Base-by-base conservation (phyloP, 2,888 invertebrate species). In the Esperia sulphurella region DNA sequence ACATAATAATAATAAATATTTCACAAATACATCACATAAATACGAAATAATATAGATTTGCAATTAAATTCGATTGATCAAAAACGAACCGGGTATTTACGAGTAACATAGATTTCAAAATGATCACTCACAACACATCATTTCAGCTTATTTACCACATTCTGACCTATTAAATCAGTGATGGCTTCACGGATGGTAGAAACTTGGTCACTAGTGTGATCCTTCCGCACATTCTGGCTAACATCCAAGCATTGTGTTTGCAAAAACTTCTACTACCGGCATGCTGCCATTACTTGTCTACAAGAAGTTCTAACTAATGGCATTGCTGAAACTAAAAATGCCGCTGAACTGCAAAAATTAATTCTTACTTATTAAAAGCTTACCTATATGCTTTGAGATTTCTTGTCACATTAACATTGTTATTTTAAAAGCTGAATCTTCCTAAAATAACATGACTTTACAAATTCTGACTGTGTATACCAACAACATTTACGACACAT, bases 201-300 rank as follows among this genome's bases (percentile, higher is more conserved):
- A 38, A 45, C 38, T 45, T 39, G 49, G 45, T 41, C 41, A 43
- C 43, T 42, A 39, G 51, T 50, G 50, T 52, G 48, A 49, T 46
- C 53, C 50, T 52, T 48, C 47, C 47, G 35, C 45, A 48, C 50
- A 45, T 53, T 50, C 61, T 73, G 75, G 74, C 75, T 52, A 39
- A 50, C 58, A 60, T 70, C 73, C 75, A 74, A 68, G 60, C 68
- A 57, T 65, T 71, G 71, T 71, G 72, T 71, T 72, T 72, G 65
- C 65, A 58, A 59, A 51, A 68, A 71, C 63, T 69, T 67, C 59
- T 60, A 64, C 63, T 59, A 63, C 51, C 59, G 58, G 53, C 58
- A 54, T 59, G 58, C 63, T 62, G 61, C 63, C 59, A 61, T 59
- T 61, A 65, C 59, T 65, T 58, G 57, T 53, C 58, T 10, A 54